phyloP scores from a whole-genome alignment of 2,888 invertebrate species.

The Chloroclysta siterata region DNA sequence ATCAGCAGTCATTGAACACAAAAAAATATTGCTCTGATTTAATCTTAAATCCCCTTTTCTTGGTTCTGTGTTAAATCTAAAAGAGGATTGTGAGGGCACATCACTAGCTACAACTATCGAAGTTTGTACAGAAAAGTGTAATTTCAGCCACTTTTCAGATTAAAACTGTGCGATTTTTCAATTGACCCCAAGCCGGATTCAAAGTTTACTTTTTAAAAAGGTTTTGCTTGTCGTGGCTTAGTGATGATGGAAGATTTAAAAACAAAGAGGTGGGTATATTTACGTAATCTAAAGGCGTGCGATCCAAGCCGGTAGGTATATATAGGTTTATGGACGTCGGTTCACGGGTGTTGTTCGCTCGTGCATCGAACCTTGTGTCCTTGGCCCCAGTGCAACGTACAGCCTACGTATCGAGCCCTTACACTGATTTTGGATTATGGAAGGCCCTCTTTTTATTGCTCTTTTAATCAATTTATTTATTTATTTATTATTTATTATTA shows the following conservation, averaged over 20 bases:
- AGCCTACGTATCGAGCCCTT: slow-evolving; percentile 33
- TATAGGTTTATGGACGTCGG: slow-evolving; percentile 22
- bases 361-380: slow-evolving; percentile 57
- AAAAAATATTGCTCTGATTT: too few relatives aligned
- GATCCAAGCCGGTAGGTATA: slow-evolving; percentile 9
- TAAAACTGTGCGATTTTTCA: slow-evolving; percentile 21
- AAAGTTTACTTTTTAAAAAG: slow-evolving; percentile 23
- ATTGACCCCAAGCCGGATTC: slow-evolving; percentile 19
- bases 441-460: slow-evolving; percentile 3
- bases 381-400: slow-evolving; percentile 46
- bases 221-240: slow-evolving; percentile 10
- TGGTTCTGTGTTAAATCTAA: too few relatives aligned
- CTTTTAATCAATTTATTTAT: neutral
- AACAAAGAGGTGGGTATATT: neutral
- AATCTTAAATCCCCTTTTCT: too few relatives aligned
- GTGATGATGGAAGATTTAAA: neutral
- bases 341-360: slow-evolving; percentile 56
- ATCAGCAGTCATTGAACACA: too few relatives aligned
- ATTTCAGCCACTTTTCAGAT: slow-evolving; percentile 26
- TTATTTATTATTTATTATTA: too few relatives aligned
- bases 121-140: slow-evolving; percentile 22
- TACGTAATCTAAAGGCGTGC: slow-evolving; percentile 1
- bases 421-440: slow-evolving; percentile 17
- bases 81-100: neutral
- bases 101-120: slow-evolving; percentile 16